Percentiles rank a stretch among this genome's conserved stretches.
These are phyloP conservation scores for Dendropsophus ebraccatus DNA, from an alignment of 2,113 vertebrate species.

Conservation along the genomic window DNA sequence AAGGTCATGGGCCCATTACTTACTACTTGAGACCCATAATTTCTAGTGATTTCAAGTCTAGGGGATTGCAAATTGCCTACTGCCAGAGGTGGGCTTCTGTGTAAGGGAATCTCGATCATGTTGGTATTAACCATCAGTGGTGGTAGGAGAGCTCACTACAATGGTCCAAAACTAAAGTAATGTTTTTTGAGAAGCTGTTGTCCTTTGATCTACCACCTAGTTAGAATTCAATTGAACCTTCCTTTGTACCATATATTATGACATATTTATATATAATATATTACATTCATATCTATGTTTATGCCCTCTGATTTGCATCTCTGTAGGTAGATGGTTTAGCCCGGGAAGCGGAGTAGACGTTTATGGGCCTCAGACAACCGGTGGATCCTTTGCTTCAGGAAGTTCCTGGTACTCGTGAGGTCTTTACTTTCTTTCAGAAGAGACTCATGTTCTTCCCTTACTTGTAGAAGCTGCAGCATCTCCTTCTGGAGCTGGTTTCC, in stretches of 20 bases:
- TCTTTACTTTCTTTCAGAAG: conserved; percentile 79
- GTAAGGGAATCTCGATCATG: not conserved
- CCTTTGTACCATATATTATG: not conserved
- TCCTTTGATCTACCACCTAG: too few relatives aligned
- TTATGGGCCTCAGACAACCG: conserved; percentile 75
- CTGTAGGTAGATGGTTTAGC: not conserved
- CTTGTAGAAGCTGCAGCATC: conserved; percentile 82
- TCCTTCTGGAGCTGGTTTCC: conserved; percentile 72
- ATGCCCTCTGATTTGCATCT: not conserved
- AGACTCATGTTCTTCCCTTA: conserved; percentile 61
- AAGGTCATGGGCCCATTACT: too few relatives aligned
- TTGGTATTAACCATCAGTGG: not conserved
- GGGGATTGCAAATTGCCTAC: too few relatives aligned
- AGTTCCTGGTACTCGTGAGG: conserved; percentile 70
- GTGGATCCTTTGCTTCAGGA: conserved; percentile 67
- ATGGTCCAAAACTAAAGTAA: not conserved
- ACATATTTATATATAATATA: too few relatives aligned
- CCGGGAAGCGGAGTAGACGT: conserved; percentile 69
- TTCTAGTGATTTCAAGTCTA: too few relatives aligned
- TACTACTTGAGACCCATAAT: too few relatives aligned
- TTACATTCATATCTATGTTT: not conserved
- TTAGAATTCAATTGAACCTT: not conserved
- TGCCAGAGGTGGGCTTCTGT: too few relatives aligned
- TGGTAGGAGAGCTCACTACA: not conserved
- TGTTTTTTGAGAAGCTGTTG: not conserved